Base-by-base conservation (phyloP, 2,888 invertebrate genomes). In the Drosophila fulvimacula region DNA sequence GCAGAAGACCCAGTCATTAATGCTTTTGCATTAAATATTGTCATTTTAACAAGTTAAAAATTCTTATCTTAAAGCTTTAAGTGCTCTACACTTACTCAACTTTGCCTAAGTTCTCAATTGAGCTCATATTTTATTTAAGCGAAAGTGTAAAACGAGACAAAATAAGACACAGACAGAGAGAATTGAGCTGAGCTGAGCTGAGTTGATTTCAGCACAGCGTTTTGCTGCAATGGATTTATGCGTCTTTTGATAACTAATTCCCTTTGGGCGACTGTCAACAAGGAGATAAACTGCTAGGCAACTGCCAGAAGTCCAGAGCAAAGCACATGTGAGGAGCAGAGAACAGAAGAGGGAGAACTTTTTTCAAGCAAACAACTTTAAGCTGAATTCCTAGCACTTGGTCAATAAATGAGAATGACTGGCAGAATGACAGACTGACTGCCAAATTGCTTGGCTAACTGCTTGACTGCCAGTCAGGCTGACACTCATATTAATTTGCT, bases 251-350 rank as follows among this genome's bases (percentile, higher is more conserved):
- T 88, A 82, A 79, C 79, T 77, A 90, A 90, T 83, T 90, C 90
- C 90, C 91, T 82, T 90, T 90, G 90, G 90, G 76, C 85, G 78
- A 77, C 84, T 90, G 90, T 91, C 90, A 90, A 82, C 90, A 80
- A 60, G 73, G 74, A 81, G 88, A 88, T 90, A 89, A 82, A 73
- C 75, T 81, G 62, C 81, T 62, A 70, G 73, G 79, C 85, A 74
- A 84, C 78, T 69, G 7, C 38, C 36, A 32, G 58, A 34, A 58
- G 34, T 60, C 51, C 44, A 24, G 21, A 19, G 39, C 4, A 19
- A 34, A 63, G 32, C 53, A 76, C 58, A 77, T 66, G 58, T 64
- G 41, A 63, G 36, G 42, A 17, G n/a, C 5, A 21, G 24, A 4
- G 30, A 27, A 27, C 44, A 44, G 39, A 19, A 11, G 3, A 24